Conservation (phyloP, 1,140 invertebrate species). For the Monomorium pharaonis region DNA sequence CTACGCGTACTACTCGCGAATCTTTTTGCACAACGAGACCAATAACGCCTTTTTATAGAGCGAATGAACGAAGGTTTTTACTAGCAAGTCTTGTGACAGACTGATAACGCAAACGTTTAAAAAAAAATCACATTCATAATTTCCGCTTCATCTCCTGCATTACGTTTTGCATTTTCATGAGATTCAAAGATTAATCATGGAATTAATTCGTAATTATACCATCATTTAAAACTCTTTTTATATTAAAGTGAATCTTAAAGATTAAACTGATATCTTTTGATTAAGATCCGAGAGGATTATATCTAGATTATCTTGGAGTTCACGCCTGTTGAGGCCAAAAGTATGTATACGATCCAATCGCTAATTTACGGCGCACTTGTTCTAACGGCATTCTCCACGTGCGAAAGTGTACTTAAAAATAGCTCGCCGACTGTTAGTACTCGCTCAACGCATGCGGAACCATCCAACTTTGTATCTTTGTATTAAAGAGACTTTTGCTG, state of each 20-base stretch:
- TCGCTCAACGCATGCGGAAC: slow-evolving; percentile 25
- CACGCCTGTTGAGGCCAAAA: neutral
- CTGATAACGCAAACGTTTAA: neutral
- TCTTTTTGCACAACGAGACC: slow-evolving; percentile 50
- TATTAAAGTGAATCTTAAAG: neutral
- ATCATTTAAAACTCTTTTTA: neutral
- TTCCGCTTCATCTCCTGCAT: neutral
- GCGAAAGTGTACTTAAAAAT: slow-evolving; percentile 58
- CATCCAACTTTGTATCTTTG: neutral
- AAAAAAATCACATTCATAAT: neutral
- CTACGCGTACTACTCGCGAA: slow-evolving; percentile 4
- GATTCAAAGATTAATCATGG: neutral
- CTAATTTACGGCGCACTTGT: slow-evolving; percentile 21
- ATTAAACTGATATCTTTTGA: neutral
- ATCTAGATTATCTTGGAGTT: neutral
- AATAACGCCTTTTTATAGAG: slow-evolving; percentile 39
- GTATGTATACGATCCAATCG: slow-evolving; percentile 1
- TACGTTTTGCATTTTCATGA: neutral
- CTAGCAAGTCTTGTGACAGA: slow-evolving; percentile 1
- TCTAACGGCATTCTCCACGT: slow-evolving; percentile 25
- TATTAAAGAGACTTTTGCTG: neutral
- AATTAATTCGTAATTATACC: slow-evolving; percentile 7
- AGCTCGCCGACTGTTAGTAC: slow-evolving; percentile 1
- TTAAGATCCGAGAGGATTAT: neutral
- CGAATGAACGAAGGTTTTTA: slow-evolving; percentile 32